A percentile compares a stretch with the other conserved stretches of the same genome.
phyloP scores from a whole-genome alignment of 2,113 vertebrate genomes.

The Hippocampus abdominalis region DNA sequence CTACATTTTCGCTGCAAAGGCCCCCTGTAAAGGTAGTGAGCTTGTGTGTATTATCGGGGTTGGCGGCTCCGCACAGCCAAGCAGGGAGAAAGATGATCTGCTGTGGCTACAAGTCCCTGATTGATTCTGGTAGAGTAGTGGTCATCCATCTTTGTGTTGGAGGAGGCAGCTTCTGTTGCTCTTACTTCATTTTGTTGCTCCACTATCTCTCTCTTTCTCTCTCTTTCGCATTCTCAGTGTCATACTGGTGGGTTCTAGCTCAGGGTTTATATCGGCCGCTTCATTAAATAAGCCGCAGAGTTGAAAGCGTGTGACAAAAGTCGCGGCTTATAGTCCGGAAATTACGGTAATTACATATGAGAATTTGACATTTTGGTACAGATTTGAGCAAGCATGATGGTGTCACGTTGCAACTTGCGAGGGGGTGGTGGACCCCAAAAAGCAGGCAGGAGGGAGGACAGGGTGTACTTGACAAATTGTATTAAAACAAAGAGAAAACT shows the following conservation, averaged over 20 bases:
- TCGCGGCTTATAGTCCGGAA: too few species aligned
- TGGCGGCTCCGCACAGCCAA: conserved; percentile 18
- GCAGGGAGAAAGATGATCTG: conserved; percentile 63
- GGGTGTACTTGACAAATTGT: too few species aligned
- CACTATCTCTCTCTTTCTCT: conserved; percentile 7
- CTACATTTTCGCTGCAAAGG: conserved; percentile 14
- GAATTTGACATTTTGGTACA: too few species aligned
- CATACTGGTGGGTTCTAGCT: conserved; percentile 25
- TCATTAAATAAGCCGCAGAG: too few species aligned
- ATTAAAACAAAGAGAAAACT: too few species aligned
- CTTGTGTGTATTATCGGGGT: conserved; percentile 17
- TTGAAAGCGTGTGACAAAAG: too few species aligned
- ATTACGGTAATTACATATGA: too few species aligned
- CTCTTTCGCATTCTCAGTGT: conserved; percentile 19
- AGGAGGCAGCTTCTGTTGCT: conserved; percentile 3
- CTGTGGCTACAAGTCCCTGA: conserved; percentile 47
- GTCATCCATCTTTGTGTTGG: conserved; percentile 60
- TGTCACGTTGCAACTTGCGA: too few species aligned
- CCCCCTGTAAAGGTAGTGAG: conserved; percentile 11
- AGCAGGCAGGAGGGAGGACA: too few species aligned
- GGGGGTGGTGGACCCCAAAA: too few species aligned
- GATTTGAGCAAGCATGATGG: too few species aligned
- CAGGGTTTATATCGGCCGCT: too few species aligned
- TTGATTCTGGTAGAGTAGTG: conserved; percentile 57
- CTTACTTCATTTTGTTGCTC: conserved; percentile 38